phyloP scores from a whole-genome alignment of 2,797 vertebrate genomes.

The Anguilla anguilla region DNA sequence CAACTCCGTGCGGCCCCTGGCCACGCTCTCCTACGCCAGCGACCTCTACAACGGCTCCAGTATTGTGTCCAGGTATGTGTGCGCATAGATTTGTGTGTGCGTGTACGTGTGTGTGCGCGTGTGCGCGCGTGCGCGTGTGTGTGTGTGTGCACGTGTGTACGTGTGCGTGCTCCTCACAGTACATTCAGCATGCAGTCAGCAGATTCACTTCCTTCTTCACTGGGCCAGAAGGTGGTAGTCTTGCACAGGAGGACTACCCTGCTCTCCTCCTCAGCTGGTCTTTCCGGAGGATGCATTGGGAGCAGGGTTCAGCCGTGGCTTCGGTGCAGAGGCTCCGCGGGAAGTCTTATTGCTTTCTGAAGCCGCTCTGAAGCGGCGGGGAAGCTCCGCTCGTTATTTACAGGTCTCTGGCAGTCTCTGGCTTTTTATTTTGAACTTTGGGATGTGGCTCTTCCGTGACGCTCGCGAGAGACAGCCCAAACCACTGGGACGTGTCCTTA shows the following conservation, averaged over 20 bases:
- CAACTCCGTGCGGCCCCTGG: conserved; percentile 94
- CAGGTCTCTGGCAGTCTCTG: not conserved
- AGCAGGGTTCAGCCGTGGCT: not conserved
- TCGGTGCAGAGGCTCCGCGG: not conserved
- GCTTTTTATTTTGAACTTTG: not conserved
- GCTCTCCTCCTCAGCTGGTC: not conserved
- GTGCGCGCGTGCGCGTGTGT: not conserved
- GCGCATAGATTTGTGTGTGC: not conserved
- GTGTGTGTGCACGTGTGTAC: not conserved
- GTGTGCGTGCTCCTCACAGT: not conserved
- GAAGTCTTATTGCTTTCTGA: not conserved
- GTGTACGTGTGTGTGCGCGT: not conserved
- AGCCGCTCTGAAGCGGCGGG: not conserved
- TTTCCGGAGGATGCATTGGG: not conserved
- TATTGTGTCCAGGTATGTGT: conserved; percentile 93
- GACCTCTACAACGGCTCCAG: conserved; percentile 99
- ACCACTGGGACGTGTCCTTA: conserved; percentile 6
- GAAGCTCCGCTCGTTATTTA: not conserved
- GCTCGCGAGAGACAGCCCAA: not conserved
- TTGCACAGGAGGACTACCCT: conserved; percentile 18
- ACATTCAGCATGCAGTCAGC: not conserved
- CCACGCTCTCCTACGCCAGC: conserved; percentile 94
- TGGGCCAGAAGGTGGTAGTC: conserved; percentile 44
- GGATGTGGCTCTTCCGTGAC: not conserved
- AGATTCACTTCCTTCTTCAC: not conserved